A percentile compares a stretch with the other conserved stretches of the same genome.
Conservation (phyloP, 2,113 vertebrate species). For the Junco hyemalis region DNA sequence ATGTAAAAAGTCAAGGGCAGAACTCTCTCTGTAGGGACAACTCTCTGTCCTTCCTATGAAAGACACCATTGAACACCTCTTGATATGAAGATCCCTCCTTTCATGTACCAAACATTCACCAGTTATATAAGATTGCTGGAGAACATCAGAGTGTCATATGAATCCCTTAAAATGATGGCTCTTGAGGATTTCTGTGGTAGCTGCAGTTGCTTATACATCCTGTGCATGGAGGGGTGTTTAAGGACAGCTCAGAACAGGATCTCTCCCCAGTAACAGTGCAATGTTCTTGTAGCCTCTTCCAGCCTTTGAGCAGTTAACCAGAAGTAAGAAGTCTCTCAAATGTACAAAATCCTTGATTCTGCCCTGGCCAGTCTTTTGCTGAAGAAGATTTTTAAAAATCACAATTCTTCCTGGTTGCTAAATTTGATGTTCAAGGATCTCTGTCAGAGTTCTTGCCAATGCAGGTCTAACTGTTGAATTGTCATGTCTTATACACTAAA, state of each 20-base stretch:
- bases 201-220: not conserved
- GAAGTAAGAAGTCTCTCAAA: not conserved
- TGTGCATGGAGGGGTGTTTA: not conserved
- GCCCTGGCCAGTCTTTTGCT: not conserved
- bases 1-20: not conserved
- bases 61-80: not conserved
- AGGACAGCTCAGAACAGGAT: not conserved
- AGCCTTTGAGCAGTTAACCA: not conserved
- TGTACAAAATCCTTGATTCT: not conserved
- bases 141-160: not conserved
- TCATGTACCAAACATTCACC: not conserved
- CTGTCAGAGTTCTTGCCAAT: not conserved
- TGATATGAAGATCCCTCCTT: not conserved
- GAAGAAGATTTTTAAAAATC: not conserved
- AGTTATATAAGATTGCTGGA: not conserved
- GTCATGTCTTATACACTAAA: not conserved
- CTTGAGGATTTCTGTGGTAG: not conserved
- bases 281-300: not conserved
- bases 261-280: not conserved
- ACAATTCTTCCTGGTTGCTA: not conserved
- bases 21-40: not conserved
- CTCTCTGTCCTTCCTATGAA: not conserved
- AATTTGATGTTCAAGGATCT: not conserved
- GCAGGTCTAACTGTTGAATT: not conserved
- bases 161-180: not conserved